Base-by-base conservation (phyloP, 2,888 invertebrate species). In the Leptogaster cylindrica region DNA sequence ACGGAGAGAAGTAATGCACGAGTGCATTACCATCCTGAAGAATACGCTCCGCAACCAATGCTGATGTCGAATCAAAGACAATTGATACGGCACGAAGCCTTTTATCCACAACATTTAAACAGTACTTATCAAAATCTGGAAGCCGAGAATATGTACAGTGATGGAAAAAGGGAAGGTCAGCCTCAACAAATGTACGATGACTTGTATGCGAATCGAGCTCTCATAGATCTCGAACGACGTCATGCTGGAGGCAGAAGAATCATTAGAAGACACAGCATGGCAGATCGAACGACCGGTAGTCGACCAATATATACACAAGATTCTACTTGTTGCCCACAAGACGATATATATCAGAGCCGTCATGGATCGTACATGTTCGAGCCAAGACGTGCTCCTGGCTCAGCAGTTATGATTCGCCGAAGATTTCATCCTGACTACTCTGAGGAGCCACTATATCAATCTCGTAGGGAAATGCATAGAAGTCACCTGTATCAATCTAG, bases 101-200 rank as follows among this genome's bases (percentile, higher is more conserved):
- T 70, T 33, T 70, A 72, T 51, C 74, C 69, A 1, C 73, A 73
- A 27, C 75, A 77, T 68, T 75, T 77, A 74, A 80, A 80, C 64
- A 78, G 76, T 69, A 80, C 80, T 2, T 80, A 81, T 52, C 78
- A 78, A 72, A 79, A 80, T 71, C 74, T 80, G 51, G 80, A 80
- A 67, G 71, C 73, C 10, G 80, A 81, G 67, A 80, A 80, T 52
- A 80, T 81, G 20, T 81, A 81, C 66, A 80, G 71, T 66, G 73
- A 63, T 52, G 63, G 65, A 52, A 70, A 61, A 10, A 72, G 18
- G 68, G 73, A 46, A 58, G 70, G 70, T 0, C 72, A 72, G 0
- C 73, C 70, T 2, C 27, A 73, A 70, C 66, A 71, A 61, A 75
- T 75, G 20, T 77, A 77, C 31, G 79, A 81, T 65, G 79, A 80